phyloP scores from a whole-genome alignment of 2,797 vertebrate genomes.

The Manis pentadactyla region DNA sequence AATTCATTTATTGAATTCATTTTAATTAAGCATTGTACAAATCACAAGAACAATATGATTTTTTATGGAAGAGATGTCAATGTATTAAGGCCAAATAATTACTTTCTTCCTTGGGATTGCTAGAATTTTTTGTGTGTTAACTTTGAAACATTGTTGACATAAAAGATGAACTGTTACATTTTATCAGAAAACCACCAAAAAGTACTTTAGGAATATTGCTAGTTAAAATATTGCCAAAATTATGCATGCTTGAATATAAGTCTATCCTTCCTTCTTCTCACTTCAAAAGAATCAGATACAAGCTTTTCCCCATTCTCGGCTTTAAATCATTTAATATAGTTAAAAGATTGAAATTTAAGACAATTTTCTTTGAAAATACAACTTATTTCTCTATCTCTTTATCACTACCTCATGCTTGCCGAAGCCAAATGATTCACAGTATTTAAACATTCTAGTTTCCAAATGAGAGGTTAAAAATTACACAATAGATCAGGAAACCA shows the following conservation, averaged over 20 bases:
- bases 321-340: not conserved
- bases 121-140: not conserved
- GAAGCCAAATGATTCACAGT: not conserved
- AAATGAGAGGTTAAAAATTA: not conserved
- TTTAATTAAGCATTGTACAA: constrained; percentile 78
- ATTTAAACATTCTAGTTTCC: not conserved
- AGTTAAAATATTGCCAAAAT: not conserved
- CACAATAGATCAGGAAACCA: not conserved
- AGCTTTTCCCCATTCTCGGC: not conserved
- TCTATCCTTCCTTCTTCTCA: not conserved
- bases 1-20: constrained; percentile 75
- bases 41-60: constrained; percentile 40
- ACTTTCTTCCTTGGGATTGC: not conserved
- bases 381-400: not conserved
- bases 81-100: constrained; percentile 14
- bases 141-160: not conserved
- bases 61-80: constrained; percentile 62
- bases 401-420: not conserved
- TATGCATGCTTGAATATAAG: not conserved
- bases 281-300: not conserved
- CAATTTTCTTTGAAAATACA: not conserved
- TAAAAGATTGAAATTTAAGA: not conserved
- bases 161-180: not conserved
- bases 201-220: not conserved
- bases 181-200: not conserved